Evolutionary conservation across 2,888 invertebrate genomes (phyloP).

Genomic region (Osmoderma eremita): DNA sequence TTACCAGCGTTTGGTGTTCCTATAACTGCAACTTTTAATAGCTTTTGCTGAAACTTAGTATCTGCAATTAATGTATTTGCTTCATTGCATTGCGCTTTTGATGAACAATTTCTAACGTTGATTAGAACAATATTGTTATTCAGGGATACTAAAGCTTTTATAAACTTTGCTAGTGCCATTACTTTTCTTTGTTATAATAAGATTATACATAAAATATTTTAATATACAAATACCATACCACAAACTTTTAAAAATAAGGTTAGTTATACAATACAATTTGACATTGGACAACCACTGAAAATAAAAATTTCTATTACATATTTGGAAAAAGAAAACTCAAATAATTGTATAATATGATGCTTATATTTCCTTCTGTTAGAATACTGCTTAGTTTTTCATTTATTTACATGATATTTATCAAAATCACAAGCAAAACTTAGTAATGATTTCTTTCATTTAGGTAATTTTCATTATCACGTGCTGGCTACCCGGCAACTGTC

Average conservation of each 20-base stretch:
- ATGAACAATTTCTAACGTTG: slow-evolving; percentile 19
- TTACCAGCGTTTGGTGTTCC: slow-evolving; percentile 97
- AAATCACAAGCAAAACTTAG: no score
- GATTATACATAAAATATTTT: neutral
- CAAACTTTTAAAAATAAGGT: neutral
- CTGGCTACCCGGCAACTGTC: no score
- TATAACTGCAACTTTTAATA: slow-evolving; percentile 84
- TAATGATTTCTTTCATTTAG: no score
- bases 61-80: neutral
- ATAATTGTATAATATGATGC: no score
- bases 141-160: neutral
- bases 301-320: no score
- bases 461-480: no score
- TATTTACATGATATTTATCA: no score
- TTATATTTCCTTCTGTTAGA: no score
- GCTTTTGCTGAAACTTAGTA: slow-evolving; percentile 52
- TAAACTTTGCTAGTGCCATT: slow-evolving; percentile 11
- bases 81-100: neutral
- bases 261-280: neutral
- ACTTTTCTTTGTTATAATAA: neutral
- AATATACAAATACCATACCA: no score
- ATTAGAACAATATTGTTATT: slow-evolving; percentile 3
- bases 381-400: no score
- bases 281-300: neutral
- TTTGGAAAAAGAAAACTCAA: no score